Base-by-base conservation (phyloP, 1,140 invertebrate species). In the Probaryconus sp. region DNA sequence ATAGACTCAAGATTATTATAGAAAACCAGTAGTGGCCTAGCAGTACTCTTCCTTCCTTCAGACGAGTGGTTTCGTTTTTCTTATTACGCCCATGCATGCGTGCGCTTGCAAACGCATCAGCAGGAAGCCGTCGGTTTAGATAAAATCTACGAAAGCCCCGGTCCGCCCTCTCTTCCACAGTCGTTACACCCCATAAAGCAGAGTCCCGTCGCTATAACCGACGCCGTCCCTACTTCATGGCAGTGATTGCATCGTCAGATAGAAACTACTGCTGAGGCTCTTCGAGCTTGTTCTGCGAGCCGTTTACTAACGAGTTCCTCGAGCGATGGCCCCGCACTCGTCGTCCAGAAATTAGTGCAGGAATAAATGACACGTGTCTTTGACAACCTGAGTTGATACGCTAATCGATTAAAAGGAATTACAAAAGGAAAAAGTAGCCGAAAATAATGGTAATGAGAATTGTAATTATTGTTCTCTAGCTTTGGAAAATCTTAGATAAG, bases 51-150 rank as follows among this genome's bases (percentile, higher is more conserved):
- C 2, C 47, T 56, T 60, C 20, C 38, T 61, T 61, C 64, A 64
- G 33, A 58, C 33, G 64, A 63, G 28, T 68, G 71, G 56, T 72
- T 75, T 71, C 77, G 74, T n/a, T n/a, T 82, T 82, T 77, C 71
- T 81, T 73, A 78, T 77, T 81, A 77, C 72, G 55, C 48, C 28
- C 50, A 37, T 65, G 77, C 76, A 60, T 76, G 77, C 77, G 68
- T 79, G 79, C 63, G 63, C 70, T 55, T 67, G 70, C 56, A 38
- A 68, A 79, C 51, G 61, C 69, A 69, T 72, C 67, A 68, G 63
- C 75, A 83, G 83, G 84, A 85, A 85, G 81, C 79, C 76, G 80
- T 79, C 82, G 81, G 82, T 85, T 85, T 83, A 85, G 84, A 85
- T 85, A 85, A 81, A 71, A 85, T 85, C 84, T 78, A 70, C 68